Base-by-base conservation (phyloP, 2,888 invertebrate species). In the Pristionchus exspectatus region DNA sequence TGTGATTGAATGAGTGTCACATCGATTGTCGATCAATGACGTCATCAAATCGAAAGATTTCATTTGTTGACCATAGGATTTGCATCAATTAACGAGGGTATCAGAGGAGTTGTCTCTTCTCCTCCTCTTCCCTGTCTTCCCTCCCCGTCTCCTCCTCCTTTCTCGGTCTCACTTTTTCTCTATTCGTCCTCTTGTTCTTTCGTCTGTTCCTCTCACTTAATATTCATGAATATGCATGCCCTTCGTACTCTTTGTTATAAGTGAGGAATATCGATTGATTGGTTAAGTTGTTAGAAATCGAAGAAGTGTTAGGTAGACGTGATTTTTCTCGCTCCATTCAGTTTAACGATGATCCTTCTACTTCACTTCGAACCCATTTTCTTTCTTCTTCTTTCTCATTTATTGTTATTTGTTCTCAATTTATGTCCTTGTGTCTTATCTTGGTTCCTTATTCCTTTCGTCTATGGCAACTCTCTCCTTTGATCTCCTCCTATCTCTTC, bases 131-230 rank as follows among this genome's bases (percentile, higher is more conserved):
- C 50, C 24, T 24, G n/a, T 50, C 50, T 50, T 33, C n/a, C 77
- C 38, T 27, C 24, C 38, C 18, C 3, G 1, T 12, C 38, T 33
- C 77, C 18, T 77, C 72, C 3, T 3, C 77, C 38, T 27, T 44
- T 38, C 38, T 38, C 38, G 33, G 18, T 24, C 38, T 33, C 77
- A 21, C 14, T 38, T n/a, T 33, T 50, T 50, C 50, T 81, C 50
- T 9, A 14, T 30, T 74, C n/a, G 50, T 81, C 50, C 81, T 50
- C 50, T 81, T 81, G 24, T 81, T 33, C 44, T 50, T 14, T 33
- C 69, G 30, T 30, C 66, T 66, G 66, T 81, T 50, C 81, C 50
- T n/a, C 30, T 87, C 69, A 84, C 81, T 90, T 59, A 69, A 66
- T 84, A n/a, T 69, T 16, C 69, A 44, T 83, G 54, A 44, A 69